Base-by-base conservation (phyloP, 2,888 invertebrate species). In the Leptogaster cylindrica region DNA sequence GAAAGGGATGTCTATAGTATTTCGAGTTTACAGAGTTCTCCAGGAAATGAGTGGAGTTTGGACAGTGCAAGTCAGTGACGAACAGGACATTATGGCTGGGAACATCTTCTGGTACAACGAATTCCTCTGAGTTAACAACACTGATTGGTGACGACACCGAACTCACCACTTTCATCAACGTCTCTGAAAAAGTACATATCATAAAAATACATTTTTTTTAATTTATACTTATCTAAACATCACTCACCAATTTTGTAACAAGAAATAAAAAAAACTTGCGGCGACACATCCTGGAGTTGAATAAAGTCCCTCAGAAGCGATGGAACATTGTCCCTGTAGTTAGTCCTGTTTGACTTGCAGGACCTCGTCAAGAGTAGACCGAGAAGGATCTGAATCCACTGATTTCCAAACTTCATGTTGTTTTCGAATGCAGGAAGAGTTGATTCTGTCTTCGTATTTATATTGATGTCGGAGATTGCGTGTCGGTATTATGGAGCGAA, bases 61-160 rank as follows among this genome's bases (percentile, higher is more conserved):
- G 10, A 55, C 68, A 68, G n/a, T 39, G n/a, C 14, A 65, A 50
- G 44, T 68, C 68, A n/a, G 50, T 8, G 1, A 68, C 27, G 28
- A 65, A 65, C 23, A 27, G 16, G 7, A 41, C 27, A 18, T 33
- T 52, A 52, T 52, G 14, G 1, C 8, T 28, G 14, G 6, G 8
- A 31, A 14, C 2, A 7, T 52, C 31, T 28, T 18, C 23, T 46
- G 20, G 46, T 16, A 46, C 46, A 20, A 23, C n/a, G 10, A 23
- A 23, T 46, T 20, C 2, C 5, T 46, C 25, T n/a, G 4, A 46
- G 18, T 0, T 23, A 4, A 23, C 46, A 23, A 46, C 20, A 46
- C 20, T 46, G 12, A 46, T 46, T 5, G n/a, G 10, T n/a, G 12
- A 46, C 4, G 3, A 7, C n/a, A 2, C 23, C 20, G 20, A 23